Percentiles rank a stretch among this genome's conserved stretches.
Evolutionary conservation across 2,113 vertebrate species (phyloP).

Genomic region (Gila orcuttii): DNA sequence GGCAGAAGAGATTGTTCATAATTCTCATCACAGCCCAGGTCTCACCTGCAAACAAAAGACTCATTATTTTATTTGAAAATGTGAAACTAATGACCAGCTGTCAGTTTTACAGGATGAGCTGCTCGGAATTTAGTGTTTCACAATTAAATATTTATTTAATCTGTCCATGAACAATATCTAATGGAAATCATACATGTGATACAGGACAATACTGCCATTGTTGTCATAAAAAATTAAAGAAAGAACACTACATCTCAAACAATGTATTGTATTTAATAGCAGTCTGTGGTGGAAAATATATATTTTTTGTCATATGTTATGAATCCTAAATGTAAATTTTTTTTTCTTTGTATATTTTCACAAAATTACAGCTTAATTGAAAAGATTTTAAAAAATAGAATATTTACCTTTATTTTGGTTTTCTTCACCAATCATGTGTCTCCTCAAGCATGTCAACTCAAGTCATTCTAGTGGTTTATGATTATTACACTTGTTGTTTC

Average conservation of each 20-base stretch:
- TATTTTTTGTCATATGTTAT: neutral
- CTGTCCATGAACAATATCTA: neutral
- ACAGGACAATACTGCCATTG: neutral
- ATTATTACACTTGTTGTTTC: too few species aligned
- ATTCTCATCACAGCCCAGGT: constrained; percentile 33
- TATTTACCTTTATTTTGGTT: too few species aligned
- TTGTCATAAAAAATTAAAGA: neutral
- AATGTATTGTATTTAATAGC: neutral
- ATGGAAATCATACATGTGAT: neutral
- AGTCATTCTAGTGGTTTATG: neutral
- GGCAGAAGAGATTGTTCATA: constrained; percentile 19
- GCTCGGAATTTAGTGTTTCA: neutral
- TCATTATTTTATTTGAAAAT: constrained; percentile 27
- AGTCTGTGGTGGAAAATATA: neutral
- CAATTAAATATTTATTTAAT: neutral
- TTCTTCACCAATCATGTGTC: too few species aligned
- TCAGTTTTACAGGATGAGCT: constrained; percentile 6
- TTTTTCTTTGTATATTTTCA: too few species aligned
- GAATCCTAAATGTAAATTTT: neutral
- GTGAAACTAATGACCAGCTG: constrained; percentile 41
- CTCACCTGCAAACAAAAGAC: constrained; percentile 13
- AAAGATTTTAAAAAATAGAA: too few species aligned
- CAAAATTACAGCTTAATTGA: too few species aligned
- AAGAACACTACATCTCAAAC: neutral
- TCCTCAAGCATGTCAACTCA: too few species aligned